Percentiles rank a stretch among this genome's conserved stretches.
Evolutionary conservation across 1,140 invertebrate species (phyloP).

Genomic region (Andrena cerasifolii): DNA sequence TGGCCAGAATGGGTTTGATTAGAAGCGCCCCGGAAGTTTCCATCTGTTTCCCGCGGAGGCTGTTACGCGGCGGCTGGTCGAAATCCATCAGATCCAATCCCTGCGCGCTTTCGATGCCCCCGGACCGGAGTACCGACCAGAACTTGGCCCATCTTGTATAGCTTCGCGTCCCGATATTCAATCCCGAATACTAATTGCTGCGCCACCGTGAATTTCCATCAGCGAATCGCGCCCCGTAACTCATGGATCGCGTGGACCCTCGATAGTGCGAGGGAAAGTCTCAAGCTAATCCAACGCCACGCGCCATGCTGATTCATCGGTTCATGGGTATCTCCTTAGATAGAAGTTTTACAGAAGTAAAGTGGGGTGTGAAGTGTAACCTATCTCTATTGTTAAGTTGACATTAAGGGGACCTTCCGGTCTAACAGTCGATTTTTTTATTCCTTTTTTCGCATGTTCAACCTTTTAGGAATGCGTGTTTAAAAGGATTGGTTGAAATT

Average conservation of each 20-base stretch:
- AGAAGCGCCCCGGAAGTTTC: conserved; percentile 35
- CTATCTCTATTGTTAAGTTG: too few species aligned
- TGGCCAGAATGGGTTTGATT: conserved; percentile 31
- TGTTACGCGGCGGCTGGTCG: not conserved
- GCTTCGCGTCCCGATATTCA: conserved; percentile 15
- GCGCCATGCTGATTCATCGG: too few species aligned
- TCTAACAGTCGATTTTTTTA: too few species aligned
- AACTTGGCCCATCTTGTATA: conserved; percentile 17
- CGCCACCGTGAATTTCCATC: conserved; percentile 11
- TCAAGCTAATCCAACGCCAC: not conserved
- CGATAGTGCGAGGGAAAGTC: not conserved
- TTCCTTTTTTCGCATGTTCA: too few species aligned
- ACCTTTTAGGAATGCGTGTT: too few species aligned
- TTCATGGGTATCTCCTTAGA: too few species aligned
- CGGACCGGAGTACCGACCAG: not conserved
- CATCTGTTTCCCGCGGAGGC: conserved; percentile 15
- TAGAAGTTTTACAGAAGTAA: too few species aligned
- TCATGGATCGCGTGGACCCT: not conserved
- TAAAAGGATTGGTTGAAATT: too few species aligned
- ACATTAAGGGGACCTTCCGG: too few species aligned
- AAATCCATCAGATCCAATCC: conserved; percentile 17
- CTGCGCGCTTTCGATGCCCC: not conserved
- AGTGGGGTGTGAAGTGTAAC: too few species aligned
- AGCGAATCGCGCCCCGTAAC: conserved; percentile 3
- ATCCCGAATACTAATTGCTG: conserved; percentile 15